Conservation (phyloP, 2,113 vertebrate species). For the Apteryx mantelli region DNA sequence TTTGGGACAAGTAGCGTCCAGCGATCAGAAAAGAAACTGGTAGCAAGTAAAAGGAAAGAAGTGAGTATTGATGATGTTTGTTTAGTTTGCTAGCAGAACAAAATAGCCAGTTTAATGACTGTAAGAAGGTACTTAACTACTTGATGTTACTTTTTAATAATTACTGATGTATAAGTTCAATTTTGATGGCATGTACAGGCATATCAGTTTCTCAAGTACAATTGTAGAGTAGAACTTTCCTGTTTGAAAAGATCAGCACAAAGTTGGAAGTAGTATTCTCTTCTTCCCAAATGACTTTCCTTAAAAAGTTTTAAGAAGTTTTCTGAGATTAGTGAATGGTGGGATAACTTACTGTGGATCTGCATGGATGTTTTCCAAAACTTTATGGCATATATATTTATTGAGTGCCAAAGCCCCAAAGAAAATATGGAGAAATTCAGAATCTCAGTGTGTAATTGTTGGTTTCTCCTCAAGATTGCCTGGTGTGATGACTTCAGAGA, state of each 20-base stretch:
- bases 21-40: slow-evolving; percentile 92
- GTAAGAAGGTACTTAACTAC: not conserved
- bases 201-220: not conserved
- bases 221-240: rapidly evolving
- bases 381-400: not conserved
- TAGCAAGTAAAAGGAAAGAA: slow-evolving; percentile 89
- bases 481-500: not conserved
- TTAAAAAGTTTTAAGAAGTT: not conserved
- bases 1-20: slow-evolving; percentile 86
- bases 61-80: slow-evolving; percentile 76
- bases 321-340: not conserved
- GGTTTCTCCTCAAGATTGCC: not conserved
- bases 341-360: not conserved
- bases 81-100: not conserved
- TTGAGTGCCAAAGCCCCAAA: not conserved
- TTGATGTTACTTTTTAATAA: not conserved
- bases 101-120: not conserved
- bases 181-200: not conserved
- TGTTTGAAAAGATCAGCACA: not conserved
- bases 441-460: not conserved
- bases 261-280: not conserved
- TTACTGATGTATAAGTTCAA: rapidly evolving
- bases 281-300: not conserved
- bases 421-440: not conserved
- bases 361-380: not conserved